These are phyloP conservation scores for Felis chaus DNA, from an alignment of 2,113 vertebrate genomes.

Conservation along the genomic window DNA sequence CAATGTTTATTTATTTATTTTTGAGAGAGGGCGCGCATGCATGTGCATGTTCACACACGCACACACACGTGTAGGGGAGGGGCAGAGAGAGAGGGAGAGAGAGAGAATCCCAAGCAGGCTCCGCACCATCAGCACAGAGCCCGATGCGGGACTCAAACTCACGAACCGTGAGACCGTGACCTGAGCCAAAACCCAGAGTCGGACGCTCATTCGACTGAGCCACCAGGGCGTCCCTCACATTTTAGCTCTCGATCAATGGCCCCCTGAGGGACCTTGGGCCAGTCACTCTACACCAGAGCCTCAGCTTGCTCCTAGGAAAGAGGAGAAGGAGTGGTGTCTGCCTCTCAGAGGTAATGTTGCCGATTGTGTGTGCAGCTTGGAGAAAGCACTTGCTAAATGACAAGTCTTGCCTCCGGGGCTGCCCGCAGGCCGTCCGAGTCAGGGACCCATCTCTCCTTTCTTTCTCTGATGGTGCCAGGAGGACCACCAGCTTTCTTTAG, in stretches of 20 bases:
- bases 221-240: not conserved
- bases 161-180: no score
- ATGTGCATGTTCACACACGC: no score
- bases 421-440: fast-evolving
- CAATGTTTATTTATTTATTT: no score
- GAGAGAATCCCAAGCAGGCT: no score
- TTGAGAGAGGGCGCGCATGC: no score
- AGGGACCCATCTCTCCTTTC: not conserved
- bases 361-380: fast-evolving
- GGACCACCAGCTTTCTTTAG: not conserved
- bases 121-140: no score
- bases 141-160: no score
- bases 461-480: not conserved
- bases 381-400: not conserved
- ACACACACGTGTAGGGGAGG: no score
- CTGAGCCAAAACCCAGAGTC: no score
- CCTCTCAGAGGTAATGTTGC: not conserved
- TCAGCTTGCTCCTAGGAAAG: not conserved
- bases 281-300: not conserved
- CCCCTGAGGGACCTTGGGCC: fast-evolving
- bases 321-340: not conserved
- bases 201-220: no score
- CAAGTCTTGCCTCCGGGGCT: fast-evolving
- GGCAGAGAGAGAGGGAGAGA: no score
- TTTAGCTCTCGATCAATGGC: not conserved